phyloP scores from a whole-genome alignment of 2,113 vertebrate species.

The Triplophysa siluroides region DNA sequence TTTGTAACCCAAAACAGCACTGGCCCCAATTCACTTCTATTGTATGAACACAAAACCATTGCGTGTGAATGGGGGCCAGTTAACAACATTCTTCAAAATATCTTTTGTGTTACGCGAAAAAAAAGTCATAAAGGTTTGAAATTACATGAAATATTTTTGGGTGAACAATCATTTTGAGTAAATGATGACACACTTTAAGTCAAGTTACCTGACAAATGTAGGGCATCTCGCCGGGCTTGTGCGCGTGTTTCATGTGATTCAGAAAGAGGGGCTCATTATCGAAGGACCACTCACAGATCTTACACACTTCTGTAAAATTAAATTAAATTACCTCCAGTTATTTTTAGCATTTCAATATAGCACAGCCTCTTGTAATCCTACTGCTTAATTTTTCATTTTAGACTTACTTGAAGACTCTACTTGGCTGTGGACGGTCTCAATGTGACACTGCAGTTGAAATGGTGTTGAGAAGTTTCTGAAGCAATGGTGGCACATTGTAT shows the following conservation, averaged over 20 bases:
- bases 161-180: too few relatives aligned
- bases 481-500: slow-evolving; percentile 84
- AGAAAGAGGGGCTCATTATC: slow-evolving; percentile 84
- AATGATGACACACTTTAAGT: too few relatives aligned
- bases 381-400: too few relatives aligned
- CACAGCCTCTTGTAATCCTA: neutral
- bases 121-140: too few relatives aligned
- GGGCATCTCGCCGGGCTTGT: slow-evolving; percentile 91
- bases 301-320: slow-evolving; percentile 78
- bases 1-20: too few relatives aligned
- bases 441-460: slow-evolving; percentile 84
- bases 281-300: slow-evolving; percentile 87
- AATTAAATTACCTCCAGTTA: neutral
- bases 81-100: too few relatives aligned
- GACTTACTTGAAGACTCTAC: slow-evolving; percentile 77
- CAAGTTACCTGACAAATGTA: slow-evolving; percentile 82
- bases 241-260: slow-evolving; percentile 88
- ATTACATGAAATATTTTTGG: too few relatives aligned
- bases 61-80: too few relatives aligned
- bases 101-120: too few relatives aligned
- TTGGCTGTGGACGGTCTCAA: slow-evolving; percentile 85
- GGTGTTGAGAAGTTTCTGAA: slow-evolving; percentile 83
- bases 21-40: too few relatives aligned
- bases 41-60: too few relatives aligned
- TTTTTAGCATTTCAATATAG: too few relatives aligned